phyloP scores from a whole-genome alignment of 2,797 vertebrate genomes.

The Molossus molossus region DNA sequence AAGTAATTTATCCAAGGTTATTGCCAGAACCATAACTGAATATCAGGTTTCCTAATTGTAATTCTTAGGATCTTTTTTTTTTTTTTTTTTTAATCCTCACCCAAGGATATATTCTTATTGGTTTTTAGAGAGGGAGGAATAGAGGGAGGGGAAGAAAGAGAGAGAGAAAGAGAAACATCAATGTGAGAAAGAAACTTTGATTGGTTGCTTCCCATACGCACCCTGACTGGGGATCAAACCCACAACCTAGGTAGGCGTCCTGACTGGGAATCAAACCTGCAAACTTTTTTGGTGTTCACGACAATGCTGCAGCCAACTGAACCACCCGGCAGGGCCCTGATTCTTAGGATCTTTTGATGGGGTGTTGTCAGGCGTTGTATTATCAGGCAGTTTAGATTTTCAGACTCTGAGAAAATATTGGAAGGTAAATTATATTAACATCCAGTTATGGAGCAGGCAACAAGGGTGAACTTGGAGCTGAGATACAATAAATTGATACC shows the following conservation, averaged over 20 bases:
- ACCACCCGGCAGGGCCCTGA: background rate
- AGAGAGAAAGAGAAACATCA: no score
- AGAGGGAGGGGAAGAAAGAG: no score
- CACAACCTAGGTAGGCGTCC: no score
- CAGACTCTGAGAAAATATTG: conserved; percentile 23
- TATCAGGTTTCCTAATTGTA: conserved; percentile 9
- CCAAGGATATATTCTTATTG: no score
- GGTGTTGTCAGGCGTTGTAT: background rate
- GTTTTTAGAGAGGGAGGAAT: no score
- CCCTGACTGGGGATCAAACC: no score
- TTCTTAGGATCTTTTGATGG: background rate
- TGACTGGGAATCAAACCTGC: no score
- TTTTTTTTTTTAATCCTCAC: background rate
- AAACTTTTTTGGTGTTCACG: no score
- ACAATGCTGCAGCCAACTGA: no score
- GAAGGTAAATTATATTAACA: background rate
- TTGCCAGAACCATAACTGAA: background rate
- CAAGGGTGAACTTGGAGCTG: conserved; percentile 3
- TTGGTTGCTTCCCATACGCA: no score
- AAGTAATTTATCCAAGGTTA: background rate
- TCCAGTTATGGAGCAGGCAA: background rate
- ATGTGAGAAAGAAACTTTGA: no score
- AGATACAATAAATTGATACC: background rate
- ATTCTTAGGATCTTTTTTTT: background rate
- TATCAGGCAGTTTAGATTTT: conserved; percentile 28